These are phyloP conservation scores for Acropora tenuis DNA, from an alignment of 64 coral and sea anemone species.

Conservation along the genomic window DNA sequence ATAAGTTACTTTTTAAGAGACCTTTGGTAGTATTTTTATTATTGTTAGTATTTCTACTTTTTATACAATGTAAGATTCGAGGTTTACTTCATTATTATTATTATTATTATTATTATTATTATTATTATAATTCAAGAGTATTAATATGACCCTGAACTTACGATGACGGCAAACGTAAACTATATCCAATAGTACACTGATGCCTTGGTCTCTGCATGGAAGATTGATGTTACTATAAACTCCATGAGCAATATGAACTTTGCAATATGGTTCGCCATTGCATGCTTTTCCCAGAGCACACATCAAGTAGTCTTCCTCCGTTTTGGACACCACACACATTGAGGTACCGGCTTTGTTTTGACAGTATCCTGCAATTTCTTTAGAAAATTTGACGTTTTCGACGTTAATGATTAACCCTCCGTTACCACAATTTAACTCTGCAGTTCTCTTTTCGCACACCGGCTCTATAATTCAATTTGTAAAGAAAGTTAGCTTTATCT, in stretches of 20 bases:
- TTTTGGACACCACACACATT: neutral
- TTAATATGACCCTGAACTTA: neutral
- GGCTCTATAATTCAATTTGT: neutral
- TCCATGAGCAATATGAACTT: neutral
- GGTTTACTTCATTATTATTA: too few species aligned
- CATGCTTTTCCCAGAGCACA: neutral
- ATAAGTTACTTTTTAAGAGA: too few species aligned
- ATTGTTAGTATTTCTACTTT: too few species aligned
- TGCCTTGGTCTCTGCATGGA: neutral
- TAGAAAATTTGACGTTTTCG: neutral
- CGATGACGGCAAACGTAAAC: neutral
- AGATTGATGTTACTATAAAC: neutral
- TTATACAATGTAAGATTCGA: too few species aligned
- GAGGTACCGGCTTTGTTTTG: neutral
- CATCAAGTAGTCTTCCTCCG: neutral
- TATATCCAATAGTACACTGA: neutral
- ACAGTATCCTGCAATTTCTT: neutral
- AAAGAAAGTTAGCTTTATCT: too few species aligned
- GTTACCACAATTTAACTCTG: neutral
- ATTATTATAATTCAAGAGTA: too few species aligned
- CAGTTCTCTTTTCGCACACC: neutral
- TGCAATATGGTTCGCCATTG: neutral
- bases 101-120: too few species aligned
- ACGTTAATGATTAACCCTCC: neutral
- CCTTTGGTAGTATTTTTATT: too few species aligned